phyloP scores from a whole-genome alignment of 2,797 vertebrate species.

The Chromobotia macracanthus region DNA sequence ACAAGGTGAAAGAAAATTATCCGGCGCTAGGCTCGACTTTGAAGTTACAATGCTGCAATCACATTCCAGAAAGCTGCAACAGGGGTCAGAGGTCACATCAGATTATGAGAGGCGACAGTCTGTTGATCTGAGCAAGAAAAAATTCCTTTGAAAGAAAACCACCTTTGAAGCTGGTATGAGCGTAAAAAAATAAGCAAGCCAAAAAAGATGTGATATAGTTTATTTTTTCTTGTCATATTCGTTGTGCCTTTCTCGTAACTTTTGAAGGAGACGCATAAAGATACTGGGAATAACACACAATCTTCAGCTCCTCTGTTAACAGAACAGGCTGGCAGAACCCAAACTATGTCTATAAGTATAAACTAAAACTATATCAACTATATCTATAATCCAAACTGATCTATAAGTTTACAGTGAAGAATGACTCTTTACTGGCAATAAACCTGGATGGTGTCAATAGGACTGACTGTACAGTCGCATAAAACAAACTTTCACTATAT shows the following conservation, averaged over 20 bases:
- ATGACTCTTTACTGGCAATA: neutral
- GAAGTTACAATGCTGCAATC: constrained; percentile 52
- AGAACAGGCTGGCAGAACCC: neutral
- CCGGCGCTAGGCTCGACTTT: constrained; percentile 34
- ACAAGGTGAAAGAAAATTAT: constrained; percentile 58
- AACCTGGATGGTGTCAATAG: neutral
- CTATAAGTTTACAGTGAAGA: neutral
- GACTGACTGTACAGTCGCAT: neutral
- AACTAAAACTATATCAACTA: too few species aligned
- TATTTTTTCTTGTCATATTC: neutral
- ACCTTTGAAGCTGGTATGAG: neutral
- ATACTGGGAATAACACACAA: neutral
- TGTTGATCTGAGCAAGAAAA: constrained; percentile 30
- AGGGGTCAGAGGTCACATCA: constrained; percentile 44
- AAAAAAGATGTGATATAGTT: neutral
- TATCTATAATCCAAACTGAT: too few species aligned
- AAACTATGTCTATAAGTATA: too few species aligned
- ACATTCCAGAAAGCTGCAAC: constrained; percentile 37
- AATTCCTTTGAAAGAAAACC: constrained; percentile 12
- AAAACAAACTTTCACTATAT: neutral
- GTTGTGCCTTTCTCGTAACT: neutral
- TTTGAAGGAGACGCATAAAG: neutral
- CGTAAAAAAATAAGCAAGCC: neutral
- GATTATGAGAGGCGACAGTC: constrained; percentile 37
- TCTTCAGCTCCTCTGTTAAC: neutral